These are phyloP conservation scores for Tychaedon coryphoeus DNA, from an alignment of 2,113 vertebrate species.

Conservation along the genomic window DNA sequence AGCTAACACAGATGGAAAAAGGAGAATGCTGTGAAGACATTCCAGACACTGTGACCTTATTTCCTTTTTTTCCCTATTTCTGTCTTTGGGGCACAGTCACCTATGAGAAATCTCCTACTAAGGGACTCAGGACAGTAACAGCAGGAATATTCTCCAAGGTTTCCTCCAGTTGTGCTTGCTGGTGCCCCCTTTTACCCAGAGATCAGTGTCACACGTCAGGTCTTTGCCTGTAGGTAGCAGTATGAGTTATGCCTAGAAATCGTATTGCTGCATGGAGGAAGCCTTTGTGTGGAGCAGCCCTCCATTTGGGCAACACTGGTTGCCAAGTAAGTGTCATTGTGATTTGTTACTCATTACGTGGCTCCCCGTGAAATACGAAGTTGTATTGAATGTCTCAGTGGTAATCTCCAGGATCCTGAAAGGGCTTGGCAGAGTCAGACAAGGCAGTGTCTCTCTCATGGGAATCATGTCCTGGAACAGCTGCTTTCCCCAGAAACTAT, in stretches of 20 bases:
- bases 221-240: background rate
- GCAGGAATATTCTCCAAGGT: background rate
- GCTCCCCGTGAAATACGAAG: background rate
- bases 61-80: background rate
- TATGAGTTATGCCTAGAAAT: background rate
- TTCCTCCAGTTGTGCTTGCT: background rate
- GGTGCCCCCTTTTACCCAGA: background rate
- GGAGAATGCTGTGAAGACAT: background rate
- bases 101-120: background rate
- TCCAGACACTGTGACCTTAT: background rate
- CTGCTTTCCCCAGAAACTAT: background rate
- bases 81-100: background rate
- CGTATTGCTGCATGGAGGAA: background rate
- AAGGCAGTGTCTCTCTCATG: background rate
- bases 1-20: background rate
- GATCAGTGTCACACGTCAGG: background rate
- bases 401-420: conserved; percentile 2
- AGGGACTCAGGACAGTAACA: background rate
- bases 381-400: background rate
- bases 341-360: background rate
- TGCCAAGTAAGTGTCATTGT: background rate
- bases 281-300: background rate
- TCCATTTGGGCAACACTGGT: rapidly evolving
- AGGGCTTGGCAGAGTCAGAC: background rate
- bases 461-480: background rate